Percentiles rank a stretch among this genome's conserved stretches.
phyloP scores from a whole-genome alignment of 2,113 vertebrate species.

The Hemiprocne comata region DNA sequence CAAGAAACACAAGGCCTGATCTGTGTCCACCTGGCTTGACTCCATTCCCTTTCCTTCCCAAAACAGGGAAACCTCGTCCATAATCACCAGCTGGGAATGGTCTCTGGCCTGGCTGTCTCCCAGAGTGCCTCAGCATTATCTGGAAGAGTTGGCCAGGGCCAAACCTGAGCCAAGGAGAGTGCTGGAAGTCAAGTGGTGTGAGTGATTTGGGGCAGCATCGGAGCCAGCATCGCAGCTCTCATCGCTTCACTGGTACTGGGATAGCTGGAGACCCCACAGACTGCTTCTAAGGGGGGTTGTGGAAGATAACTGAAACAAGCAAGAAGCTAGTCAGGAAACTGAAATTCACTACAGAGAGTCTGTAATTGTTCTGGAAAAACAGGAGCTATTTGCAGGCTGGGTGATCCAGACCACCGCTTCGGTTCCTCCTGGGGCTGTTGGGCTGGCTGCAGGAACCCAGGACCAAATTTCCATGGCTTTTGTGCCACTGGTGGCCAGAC shows the following conservation, averaged over 20 bases:
- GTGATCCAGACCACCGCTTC: not conserved
- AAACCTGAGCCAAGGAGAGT: not conserved
- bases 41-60: not conserved
- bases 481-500: not conserved
- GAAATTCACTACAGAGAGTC: not conserved
- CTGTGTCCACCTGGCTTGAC: not conserved
- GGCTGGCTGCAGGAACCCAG: not conserved
- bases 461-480: not conserved
- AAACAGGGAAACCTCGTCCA: not conserved
- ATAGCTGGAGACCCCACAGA: not conserved
- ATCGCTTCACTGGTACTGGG: not conserved
- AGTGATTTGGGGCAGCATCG: rapidly evolving
- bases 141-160: not conserved
- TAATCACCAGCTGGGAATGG: not conserved
- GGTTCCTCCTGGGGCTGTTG: not conserved
- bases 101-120: not conserved
- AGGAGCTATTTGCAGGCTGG: rapidly evolving
- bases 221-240: not conserved
- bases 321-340: not conserved
- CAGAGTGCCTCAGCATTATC: not conserved
- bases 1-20: not conserved
- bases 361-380: not conserved
- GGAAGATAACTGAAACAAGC: not conserved
- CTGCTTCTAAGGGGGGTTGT: not conserved
- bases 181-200: not conserved